These are phyloP conservation scores for Pantala flavescens DNA, from an alignment of 1,140 invertebrate genomes.

Conservation along the genomic window DNA sequence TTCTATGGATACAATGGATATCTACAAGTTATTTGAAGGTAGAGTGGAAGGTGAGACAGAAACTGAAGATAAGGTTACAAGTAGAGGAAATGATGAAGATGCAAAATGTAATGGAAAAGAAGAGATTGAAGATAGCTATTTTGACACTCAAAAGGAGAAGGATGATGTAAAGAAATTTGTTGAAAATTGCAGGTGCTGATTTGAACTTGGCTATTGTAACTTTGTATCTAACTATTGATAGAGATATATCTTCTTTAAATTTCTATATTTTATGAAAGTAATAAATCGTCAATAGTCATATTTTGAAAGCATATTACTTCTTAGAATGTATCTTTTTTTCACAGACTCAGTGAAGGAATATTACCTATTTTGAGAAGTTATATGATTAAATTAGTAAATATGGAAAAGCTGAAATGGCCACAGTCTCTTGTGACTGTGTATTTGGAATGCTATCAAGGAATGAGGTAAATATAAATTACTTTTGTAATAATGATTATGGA, in stretches of 20 bases:
- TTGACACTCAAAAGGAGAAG: slow-evolving; percentile 50
- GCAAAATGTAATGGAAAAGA: neutral
- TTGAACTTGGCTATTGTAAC: neutral
- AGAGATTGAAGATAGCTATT: slow-evolving; percentile 39
- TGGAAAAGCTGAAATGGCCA: slow-evolving; percentile 55
- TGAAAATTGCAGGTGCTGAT: slow-evolving; percentile 28
- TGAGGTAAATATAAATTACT: slow-evolving; percentile 20
- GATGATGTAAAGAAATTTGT: slow-evolving; percentile 53
- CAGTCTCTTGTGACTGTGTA: slow-evolving; percentile 46
- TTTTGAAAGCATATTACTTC: too few relatives aligned
- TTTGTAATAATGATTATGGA: too few relatives aligned
- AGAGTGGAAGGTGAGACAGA: neutral
- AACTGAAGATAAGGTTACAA: neutral
- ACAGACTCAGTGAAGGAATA: slow-evolving; percentile 32
- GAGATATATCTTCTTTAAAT: too few relatives aligned
- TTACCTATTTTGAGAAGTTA: slow-evolving; percentile 50
- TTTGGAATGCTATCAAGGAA: slow-evolving; percentile 42
- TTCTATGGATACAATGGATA: slow-evolving; percentile 51
- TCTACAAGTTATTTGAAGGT: slow-evolving; percentile 46
- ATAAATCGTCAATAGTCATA: too few relatives aligned
- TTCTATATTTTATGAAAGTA: too few relatives aligned
- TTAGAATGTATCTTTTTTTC: neutral
- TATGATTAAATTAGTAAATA: slow-evolving; percentile 42
- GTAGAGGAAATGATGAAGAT: neutral
- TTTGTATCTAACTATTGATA: too few relatives aligned